phyloP scores from a whole-genome alignment of 2,888 invertebrate genomes.

The Diaphora mendica region DNA sequence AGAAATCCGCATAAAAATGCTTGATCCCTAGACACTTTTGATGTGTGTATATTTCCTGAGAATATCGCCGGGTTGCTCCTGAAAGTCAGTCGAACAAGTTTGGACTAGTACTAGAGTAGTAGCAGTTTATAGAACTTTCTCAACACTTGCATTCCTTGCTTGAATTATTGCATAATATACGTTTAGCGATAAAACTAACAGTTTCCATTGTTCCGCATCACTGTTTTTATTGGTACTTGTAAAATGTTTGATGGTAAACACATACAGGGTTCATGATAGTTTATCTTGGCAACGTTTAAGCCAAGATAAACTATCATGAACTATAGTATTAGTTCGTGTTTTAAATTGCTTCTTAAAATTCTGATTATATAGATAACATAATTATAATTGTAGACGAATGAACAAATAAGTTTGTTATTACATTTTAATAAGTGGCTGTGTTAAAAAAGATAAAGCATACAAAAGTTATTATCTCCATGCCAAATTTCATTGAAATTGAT shows the following conservation, averaged over 20 bases:
- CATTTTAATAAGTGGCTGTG: too few species aligned
- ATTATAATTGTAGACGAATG: background rate
- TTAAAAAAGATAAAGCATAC: too few species aligned
- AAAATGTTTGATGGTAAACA: slow-evolving; percentile 65
- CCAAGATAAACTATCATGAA: too few species aligned
- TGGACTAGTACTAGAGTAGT: slow-evolving; percentile 57
- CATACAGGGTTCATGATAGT: slow-evolving; percentile 40
- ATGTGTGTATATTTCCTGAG: slow-evolving; percentile 64
- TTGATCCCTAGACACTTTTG: too few species aligned
- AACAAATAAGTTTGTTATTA: background rate
- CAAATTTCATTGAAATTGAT: too few species aligned
- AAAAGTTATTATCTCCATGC: too few species aligned
- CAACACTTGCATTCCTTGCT: slow-evolving; percentile 74
- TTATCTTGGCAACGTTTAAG: slow-evolving; percentile 40
- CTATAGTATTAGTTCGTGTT: background rate
- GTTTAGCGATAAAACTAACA: slow-evolving; percentile 71
- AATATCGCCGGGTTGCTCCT: slow-evolving; percentile 53
- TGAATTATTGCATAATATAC: slow-evolving; percentile 78
- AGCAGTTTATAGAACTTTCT: slow-evolving; percentile 63
- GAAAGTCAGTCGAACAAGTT: slow-evolving; percentile 63
- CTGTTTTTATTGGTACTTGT: slow-evolving; percentile 73
- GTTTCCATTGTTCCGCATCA: slow-evolving; percentile 66
- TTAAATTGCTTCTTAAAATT: background rate
- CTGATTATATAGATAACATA: background rate
- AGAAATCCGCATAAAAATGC: too few species aligned